These are phyloP conservation scores for Podargus strigoides DNA, from an alignment of 2,797 vertebrate species.

Conservation along the genomic window DNA sequence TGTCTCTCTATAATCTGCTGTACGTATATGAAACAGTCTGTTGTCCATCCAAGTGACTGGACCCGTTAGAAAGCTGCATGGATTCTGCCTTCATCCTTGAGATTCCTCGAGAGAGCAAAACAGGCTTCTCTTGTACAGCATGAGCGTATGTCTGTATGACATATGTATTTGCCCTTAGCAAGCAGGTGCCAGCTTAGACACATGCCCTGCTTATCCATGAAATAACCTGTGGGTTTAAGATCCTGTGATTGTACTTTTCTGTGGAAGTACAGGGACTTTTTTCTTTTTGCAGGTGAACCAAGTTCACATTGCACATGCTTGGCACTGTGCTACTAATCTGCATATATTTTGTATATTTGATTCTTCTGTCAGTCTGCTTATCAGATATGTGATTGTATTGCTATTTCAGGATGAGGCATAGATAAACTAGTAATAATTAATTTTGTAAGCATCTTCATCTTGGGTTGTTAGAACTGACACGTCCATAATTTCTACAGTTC, in stretches of 20 bases:
- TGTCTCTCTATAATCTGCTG: neutral
- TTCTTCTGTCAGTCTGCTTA: neutral
- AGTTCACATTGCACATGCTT: neutral
- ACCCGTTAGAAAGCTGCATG: neutral
- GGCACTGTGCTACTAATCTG: neutral
- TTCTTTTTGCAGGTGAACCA: neutral
- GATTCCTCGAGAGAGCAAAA: neutral
- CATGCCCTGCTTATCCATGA: neutral
- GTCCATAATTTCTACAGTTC: neutral
- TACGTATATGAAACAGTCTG: neutral
- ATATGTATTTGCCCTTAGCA: neutral
- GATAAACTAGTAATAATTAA: neutral
- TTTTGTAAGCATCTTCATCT: neutral
- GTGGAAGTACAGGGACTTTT: neutral
- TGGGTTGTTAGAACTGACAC: neutral
- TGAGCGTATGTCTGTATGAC: neutral
- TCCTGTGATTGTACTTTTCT: neutral
- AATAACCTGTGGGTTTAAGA: neutral
- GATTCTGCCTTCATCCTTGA: neutral
- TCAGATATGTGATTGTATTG: neutral
- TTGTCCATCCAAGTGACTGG: rapidly evolving
- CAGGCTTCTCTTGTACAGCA: neutral
- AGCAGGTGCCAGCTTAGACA: neutral
- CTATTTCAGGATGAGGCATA: neutral
- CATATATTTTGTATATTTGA: neutral